Evolutionary conservation across 2,113 vertebrate species (phyloP), one percentile per base, ranked within the genome.

Genomic region (Hippolais icterina): DNA sequence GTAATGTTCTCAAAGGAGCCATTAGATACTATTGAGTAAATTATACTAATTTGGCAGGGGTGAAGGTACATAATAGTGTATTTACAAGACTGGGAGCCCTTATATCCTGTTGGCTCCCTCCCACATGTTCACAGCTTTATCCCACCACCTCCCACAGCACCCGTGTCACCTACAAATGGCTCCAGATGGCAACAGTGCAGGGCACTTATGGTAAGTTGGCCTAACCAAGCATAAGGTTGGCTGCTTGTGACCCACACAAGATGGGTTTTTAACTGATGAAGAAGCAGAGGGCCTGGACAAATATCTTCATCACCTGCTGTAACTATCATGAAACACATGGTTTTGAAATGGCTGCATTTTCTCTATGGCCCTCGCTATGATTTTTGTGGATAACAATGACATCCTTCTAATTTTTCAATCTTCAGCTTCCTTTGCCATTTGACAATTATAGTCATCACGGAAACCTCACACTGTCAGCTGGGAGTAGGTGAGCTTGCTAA

Each of bases 1-100:
- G 66, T 61, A 87, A 92, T 46, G 54, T 77, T 87, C 95, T 96
- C 95, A 69, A 95, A 90, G 64, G 44, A 95, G 49, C 56, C 88
- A 89, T 88, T 66, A 92, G 59, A 83, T 54, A 75, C 60, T 87
- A 83, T 59, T 68, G 76, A 94, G 87, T 80, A 94, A 97, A 95
- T 78, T 18, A 96, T 80, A 84, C 41, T 83, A 33, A 87, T 88
- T 56, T 83, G 59, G 61, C 46, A 15, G 1, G 37, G 21, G 12
- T 12, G 8, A 23, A 76, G 27, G n/a, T 47, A 63, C 21, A 16
- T 90, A 91, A 94, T 41, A 77, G 41, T 44, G 25, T 93, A 65
- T 93, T 94, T 94, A 87, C 44, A 90, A 64, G 81, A 77, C 4
- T 44, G 52, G 35, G 84, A 92, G 49, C 56, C 82, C 68, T 83